These are phyloP conservation scores for Eristalinus aeneus DNA, from an alignment of 2,888 invertebrate genomes.

Conservation along the genomic window DNA sequence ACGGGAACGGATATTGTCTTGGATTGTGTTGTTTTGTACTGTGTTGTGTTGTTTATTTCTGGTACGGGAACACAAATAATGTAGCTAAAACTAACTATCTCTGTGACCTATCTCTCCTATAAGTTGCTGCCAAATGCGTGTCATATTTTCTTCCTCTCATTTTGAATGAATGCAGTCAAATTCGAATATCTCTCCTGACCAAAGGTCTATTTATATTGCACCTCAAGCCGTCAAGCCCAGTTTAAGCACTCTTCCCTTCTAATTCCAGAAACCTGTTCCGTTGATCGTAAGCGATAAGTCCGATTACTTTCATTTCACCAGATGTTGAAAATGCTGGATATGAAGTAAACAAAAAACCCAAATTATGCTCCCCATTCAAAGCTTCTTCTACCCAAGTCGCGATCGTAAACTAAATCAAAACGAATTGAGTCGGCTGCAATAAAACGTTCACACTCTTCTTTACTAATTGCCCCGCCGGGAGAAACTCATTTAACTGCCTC, in stretches of 20 bases:
- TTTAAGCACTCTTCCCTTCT: not conserved
- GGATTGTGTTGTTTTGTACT: too few species aligned
- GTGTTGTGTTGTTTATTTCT: too few species aligned
- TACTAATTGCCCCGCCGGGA: not conserved
- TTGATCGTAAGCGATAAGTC: not conserved
- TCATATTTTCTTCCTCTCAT: too few species aligned
- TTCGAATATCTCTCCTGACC: too few species aligned
- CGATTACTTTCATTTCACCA: not conserved
- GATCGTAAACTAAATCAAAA: not conserved
- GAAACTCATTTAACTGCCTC: not conserved
- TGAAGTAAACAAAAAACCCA: not conserved
- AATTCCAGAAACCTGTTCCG: not conserved
- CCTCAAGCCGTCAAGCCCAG: not conserved
- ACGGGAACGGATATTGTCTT: too few species aligned
- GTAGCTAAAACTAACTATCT: too few species aligned
- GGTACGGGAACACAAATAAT: too few species aligned
- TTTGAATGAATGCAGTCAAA: too few species aligned
- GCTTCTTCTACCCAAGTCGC: not conserved
- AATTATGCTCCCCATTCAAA: not conserved
- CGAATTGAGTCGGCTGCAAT: not conserved
- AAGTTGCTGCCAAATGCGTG: too few species aligned
- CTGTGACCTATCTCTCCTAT: too few species aligned
- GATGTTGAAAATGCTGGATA: not conserved
- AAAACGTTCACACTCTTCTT: not conserved
- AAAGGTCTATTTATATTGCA: too few species aligned